Conservation (phyloP, 2,888 invertebrate species). For the Copidosoma aretas region DNA sequence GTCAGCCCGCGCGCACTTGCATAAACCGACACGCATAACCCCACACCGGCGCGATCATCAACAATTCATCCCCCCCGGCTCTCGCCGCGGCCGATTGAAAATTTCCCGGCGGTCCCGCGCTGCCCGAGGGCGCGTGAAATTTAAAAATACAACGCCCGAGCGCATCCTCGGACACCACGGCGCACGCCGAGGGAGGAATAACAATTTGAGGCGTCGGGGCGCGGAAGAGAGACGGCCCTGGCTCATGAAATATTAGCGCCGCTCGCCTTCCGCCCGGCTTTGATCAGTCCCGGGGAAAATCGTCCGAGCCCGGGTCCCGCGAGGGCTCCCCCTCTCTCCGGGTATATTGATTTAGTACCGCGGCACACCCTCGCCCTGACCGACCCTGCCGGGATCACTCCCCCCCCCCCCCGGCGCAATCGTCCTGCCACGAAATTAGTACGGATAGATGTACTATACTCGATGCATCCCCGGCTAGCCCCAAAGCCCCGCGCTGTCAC, state of each 20-base stretch:
- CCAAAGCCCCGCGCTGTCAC: background rate
- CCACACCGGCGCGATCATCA: no score
- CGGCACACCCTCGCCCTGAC: constrained; percentile 33
- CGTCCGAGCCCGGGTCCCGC: constrained; percentile 51
- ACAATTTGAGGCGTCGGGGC: constrained; percentile 26
- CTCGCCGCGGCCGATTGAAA: no score
- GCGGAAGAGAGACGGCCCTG: constrained; percentile 45
- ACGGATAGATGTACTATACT: no score
- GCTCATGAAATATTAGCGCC: constrained; percentile 55
- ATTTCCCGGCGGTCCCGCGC: no score
- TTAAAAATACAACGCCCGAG: constrained; percentile 23
- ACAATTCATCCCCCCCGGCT: no score
- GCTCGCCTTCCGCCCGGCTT: constrained; percentile 47
- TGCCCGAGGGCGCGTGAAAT: constrained; percentile 8
- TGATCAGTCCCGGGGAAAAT: constrained; percentile 59
- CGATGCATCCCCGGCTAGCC: background rate
- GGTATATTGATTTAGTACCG: constrained; percentile 38
- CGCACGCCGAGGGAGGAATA: constrained; percentile 15
- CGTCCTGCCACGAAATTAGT: no score
- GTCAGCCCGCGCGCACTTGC: no score
- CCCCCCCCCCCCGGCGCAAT: background rate
- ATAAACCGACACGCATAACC: no score
- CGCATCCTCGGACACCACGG: background rate
- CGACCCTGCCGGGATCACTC: background rate
- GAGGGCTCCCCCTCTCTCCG: constrained; percentile 48